Evolutionary conservation across 2,888 invertebrate species (phyloP).

Genomic region (Entomobrya multifasciata): DNA sequence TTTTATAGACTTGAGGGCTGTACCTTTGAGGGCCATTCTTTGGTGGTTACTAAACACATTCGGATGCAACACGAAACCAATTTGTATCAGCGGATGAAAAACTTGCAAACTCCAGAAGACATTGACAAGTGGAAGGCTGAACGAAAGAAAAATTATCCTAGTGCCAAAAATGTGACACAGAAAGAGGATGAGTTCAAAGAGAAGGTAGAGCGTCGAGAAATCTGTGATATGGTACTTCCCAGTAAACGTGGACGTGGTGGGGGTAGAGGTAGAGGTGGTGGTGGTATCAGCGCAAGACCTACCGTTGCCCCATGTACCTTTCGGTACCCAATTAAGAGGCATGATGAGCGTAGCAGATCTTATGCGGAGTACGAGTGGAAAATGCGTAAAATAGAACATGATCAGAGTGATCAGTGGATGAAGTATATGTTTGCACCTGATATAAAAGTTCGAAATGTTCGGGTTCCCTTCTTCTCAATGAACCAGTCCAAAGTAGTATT

Average conservation of each 20-base stretch:
- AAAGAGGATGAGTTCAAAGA: slow-evolving; percentile 85
- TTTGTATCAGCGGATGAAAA: slow-evolving; percentile 89
- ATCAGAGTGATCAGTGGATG: slow-evolving; percentile 50
- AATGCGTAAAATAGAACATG: background rate
- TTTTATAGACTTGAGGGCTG: slow-evolving; percentile 88
- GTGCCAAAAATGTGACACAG: slow-evolving; percentile 86
- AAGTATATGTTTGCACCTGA: slow-evolving; percentile 19
- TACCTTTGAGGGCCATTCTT: slow-evolving; percentile 88
- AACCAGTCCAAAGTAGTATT: slow-evolving; percentile 42
- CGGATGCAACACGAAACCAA: slow-evolving; percentile 92
- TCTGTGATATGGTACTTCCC: background rate
- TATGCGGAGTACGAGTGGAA: background rate
- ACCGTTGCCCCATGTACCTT: background rate
- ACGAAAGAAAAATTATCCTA: slow-evolving; percentile 89
- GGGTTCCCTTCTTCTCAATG: slow-evolving; percentile 43
- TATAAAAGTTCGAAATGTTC: background rate
- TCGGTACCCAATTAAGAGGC: slow-evolving; percentile 25
- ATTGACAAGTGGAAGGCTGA: slow-evolving; percentile 92
- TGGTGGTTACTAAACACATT: slow-evolving; percentile 90
- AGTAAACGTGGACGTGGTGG: no score
- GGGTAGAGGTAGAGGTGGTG: no score
- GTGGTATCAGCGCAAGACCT: no score
- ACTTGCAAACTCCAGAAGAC: slow-evolving; percentile 89
- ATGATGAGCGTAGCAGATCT: background rate
- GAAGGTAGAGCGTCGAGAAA: slow-evolving; percentile 88